A percentile compares a stretch with the other conserved stretches of the same genome.
phyloP scores from a whole-genome alignment of 1,140 invertebrate species.

The Meloidogyne exigua region DNA sequence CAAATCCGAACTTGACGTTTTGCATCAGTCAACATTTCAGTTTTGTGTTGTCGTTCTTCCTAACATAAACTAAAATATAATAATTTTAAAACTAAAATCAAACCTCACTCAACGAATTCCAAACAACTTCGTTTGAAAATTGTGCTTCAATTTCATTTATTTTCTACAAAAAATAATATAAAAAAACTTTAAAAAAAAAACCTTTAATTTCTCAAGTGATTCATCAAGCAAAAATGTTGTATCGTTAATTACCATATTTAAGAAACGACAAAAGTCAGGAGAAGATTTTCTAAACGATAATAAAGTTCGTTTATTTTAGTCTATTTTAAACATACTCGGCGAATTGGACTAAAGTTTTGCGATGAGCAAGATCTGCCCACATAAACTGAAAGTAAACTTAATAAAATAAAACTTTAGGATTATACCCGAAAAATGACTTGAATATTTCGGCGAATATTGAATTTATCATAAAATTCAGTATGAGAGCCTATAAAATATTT shows the following conservation, averaged over 20 bases:
- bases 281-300: slow-evolving; percentile 71
- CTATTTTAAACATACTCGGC: slow-evolving; percentile 64
- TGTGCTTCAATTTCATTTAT: slow-evolving; percentile 90
- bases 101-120: slow-evolving; percentile 38
- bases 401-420: not conserved
- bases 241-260: slow-evolving; percentile 99
- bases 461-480: slow-evolving; percentile 98
- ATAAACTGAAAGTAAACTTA: slow-evolving; percentile 70
- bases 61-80: slow-evolving; percentile 4
- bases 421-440: slow-evolving; percentile 78
- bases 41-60: slow-evolving; percentile 50
- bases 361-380: slow-evolving; percentile 67
- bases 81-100: no score
- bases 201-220: slow-evolving; percentile 85
- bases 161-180: slow-evolving; percentile 64
- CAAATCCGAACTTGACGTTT: slow-evolving; percentile 91
- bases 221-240: slow-evolving; percentile 95
- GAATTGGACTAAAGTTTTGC: slow-evolving; percentile 67
- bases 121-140: slow-evolving; percentile 71
- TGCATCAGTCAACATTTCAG: slow-evolving; percentile 73
- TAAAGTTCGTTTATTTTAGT: slow-evolving; percentile 29
- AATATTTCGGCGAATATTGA: slow-evolving; percentile 94
- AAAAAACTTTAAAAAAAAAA: not conserved
- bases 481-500: slow-evolving; percentile 69
- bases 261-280: slow-evolving; percentile 87